These are phyloP conservation scores for Solenopsis fugax DNA, from an alignment of 1,140 invertebrate genomes.

Conservation along the genomic window DNA sequence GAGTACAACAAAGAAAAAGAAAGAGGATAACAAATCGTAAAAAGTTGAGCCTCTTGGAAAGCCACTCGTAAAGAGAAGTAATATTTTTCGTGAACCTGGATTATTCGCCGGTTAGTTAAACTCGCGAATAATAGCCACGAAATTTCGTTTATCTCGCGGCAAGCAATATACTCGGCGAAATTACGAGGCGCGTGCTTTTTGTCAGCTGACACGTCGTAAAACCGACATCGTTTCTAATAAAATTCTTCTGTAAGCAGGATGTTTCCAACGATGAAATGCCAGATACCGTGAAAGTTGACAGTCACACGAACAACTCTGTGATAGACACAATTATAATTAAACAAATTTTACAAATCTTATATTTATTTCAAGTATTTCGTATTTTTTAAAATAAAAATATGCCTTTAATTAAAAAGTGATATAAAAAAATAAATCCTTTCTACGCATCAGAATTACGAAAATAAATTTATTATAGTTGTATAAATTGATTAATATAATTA, in stretches of 20 bases:
- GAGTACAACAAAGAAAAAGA: neutral
- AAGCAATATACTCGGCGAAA: conserved; percentile 16
- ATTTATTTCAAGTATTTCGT: neutral
- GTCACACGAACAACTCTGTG: neutral
- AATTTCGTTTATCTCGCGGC: conserved; percentile 36
- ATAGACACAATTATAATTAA: neutral
- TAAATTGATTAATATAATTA: neutral
- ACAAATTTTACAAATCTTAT: neutral
- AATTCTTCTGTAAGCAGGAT: conserved; percentile 47
- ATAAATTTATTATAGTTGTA: neutral
- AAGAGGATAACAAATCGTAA: neutral
- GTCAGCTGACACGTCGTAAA: conserved; percentile 62
- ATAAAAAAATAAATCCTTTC: neutral
- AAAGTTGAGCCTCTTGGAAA: neutral
- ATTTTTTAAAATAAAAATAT: neutral
- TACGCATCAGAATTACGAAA: neutral
- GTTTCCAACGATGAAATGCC: neutral
- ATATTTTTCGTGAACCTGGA: neutral
- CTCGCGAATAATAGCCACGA: conserved; percentile 10
- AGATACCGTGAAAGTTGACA: neutral
- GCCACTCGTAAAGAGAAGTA: neutral
- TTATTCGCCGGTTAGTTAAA: neutral
- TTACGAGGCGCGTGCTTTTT: conserved; percentile 26
- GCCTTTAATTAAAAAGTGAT: neutral
- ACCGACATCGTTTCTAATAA: conserved; percentile 13